Percentiles rank a stretch among this genome's conserved stretches.
Evolutionary conservation across 2,888 invertebrate genomes (phyloP).

Genomic region (Trypoxylon attenuatum): DNA sequence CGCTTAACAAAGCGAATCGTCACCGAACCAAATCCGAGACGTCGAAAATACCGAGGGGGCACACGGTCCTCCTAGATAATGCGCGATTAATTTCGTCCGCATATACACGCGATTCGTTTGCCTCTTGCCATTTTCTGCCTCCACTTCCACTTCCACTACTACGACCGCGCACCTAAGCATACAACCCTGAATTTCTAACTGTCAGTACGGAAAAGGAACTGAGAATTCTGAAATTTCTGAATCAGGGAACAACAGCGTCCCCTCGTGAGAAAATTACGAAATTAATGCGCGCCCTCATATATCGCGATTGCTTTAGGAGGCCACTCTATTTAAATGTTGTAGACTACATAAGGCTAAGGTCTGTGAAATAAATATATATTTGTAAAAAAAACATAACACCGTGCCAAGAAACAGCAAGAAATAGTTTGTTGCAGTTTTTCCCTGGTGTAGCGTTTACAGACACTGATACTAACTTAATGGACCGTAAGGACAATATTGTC

Average conservation of each 20-base stretch:
- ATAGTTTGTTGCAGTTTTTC: too few species aligned
- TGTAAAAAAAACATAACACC: too few species aligned
- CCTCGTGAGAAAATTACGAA: constrained; percentile 5
- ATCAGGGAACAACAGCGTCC: constrained; percentile 7
- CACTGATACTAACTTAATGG: too few species aligned
- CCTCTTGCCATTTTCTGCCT: constrained; percentile 50
- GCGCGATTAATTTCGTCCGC: constrained; percentile 40
- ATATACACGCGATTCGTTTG: constrained; percentile 57
- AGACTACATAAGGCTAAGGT: too few species aligned
- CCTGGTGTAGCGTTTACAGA: too few species aligned
- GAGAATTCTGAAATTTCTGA: constrained; percentile 19
- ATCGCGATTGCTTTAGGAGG: too few species aligned
- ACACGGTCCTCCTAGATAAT: constrained; percentile 32
- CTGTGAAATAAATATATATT: too few species aligned
- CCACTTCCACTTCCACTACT: too few species aligned
- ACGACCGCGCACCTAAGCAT: constrained; percentile 18
- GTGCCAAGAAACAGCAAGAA: too few species aligned
- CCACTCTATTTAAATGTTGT: too few species aligned
- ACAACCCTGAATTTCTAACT: neutral
- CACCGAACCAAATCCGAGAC: constrained; percentile 32
- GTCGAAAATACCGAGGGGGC: constrained; percentile 35
- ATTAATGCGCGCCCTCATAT: neutral
- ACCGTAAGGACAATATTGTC: too few species aligned
- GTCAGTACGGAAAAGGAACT: constrained; percentile 13
- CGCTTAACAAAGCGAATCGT: constrained; percentile 13